Percentiles rank a stretch among this genome's conserved stretches.
Conservation (phyloP, 2,113 vertebrate genomes). For the Myocastor coypus region DNA sequence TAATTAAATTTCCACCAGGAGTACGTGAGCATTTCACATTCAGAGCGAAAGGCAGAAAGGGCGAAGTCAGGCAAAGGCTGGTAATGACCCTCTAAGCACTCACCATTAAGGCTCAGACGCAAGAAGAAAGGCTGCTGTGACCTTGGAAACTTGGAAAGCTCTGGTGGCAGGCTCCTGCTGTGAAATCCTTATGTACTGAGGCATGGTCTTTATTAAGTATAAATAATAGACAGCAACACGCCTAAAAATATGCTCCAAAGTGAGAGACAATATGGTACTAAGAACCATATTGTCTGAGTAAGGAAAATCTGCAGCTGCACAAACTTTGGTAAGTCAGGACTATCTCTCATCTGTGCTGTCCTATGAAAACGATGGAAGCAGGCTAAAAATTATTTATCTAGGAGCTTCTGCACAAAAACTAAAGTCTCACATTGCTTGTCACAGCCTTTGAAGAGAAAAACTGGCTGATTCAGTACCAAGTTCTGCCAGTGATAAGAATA, state of each 20-base stretch:
- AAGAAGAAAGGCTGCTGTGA: background rate
- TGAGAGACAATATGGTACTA: conserved; percentile 34
- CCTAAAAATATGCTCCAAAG: conserved; percentile 43
- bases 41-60: conserved; percentile 8
- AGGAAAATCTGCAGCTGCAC: conserved; percentile 32
- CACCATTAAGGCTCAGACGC: background rate
- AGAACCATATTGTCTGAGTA: conserved; percentile 13
- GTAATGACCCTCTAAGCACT: background rate
- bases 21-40: conserved; percentile 61
- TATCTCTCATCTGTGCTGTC: conserved; percentile 1
- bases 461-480: background rate
- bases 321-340: conserved; percentile 7
- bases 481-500: background rate
- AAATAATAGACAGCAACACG: conserved; percentile 65
- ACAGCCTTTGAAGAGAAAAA: conserved; percentile 21
- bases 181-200: conserved; percentile 32
- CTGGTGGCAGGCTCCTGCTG: background rate
- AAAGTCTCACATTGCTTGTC: conserved; percentile 42
- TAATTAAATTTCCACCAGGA: conserved; percentile 76
- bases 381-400: background rate
- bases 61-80: conserved; percentile 27
- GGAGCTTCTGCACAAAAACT: conserved; percentile 33
- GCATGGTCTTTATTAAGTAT: conserved; percentile 56
- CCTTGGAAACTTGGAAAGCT: background rate
- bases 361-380: background rate